Percentiles rank a stretch among this genome's conserved stretches.
phyloP scores from a whole-genome alignment of 2,113 vertebrate species.

The Chloebia gouldiae region DNA sequence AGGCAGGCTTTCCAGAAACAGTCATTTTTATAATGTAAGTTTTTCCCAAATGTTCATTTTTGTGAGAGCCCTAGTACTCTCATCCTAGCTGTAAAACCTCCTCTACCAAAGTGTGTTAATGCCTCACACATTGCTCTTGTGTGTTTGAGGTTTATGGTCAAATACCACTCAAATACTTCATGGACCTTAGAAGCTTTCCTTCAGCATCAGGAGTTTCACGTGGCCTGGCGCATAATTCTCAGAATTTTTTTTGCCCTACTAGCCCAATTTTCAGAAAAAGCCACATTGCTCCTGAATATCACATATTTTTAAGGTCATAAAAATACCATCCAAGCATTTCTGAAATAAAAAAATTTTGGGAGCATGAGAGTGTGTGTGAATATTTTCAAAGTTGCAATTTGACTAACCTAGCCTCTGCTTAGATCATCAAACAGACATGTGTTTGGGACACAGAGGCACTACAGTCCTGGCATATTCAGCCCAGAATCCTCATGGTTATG shows the following conservation, averaged over 20 bases:
- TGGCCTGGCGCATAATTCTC: background rate
- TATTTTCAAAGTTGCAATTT: slow-evolving; percentile 1
- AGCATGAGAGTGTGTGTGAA: background rate
- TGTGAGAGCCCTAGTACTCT: background rate
- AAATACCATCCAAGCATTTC: background rate
- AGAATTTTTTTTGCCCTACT: background rate
- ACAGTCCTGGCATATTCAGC: background rate
- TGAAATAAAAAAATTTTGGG: background rate
- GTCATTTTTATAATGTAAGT: background rate
- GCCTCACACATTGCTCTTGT: background rate
- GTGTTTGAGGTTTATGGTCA: background rate
- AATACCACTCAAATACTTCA: background rate
- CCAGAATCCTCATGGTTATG: slow-evolving; percentile 42
- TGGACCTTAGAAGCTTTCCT: background rate
- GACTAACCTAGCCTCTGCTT: background rate
- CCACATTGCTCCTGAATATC: background rate
- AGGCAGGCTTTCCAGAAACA: background rate
- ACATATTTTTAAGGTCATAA: background rate
- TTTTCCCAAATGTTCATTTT: background rate
- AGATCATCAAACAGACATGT: slow-evolving; percentile 40
- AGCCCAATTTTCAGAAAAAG: background rate
- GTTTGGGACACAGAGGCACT: slow-evolving; percentile 22
- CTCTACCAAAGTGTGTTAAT: background rate
- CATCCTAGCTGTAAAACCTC: background rate
- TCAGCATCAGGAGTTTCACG: background rate